A percentile compares a stretch with the other conserved stretches of the same genome.
These are phyloP conservation scores for Rotaria macrura DNA, from an alignment of 2,888 invertebrate species.

Conservation along the genomic window DNA sequence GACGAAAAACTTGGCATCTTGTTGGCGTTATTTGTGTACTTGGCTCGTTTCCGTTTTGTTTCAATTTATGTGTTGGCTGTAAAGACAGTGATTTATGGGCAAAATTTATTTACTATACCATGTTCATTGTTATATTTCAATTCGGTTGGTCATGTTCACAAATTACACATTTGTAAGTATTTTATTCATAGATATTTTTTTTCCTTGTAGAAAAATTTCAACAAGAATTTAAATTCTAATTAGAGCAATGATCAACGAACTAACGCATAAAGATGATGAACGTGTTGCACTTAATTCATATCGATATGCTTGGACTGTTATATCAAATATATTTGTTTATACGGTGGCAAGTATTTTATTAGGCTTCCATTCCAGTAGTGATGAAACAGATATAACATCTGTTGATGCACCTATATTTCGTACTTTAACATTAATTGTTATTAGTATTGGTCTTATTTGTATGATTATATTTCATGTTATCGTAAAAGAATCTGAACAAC, in stretches of 20 bases:
- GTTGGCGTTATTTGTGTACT: constrained; percentile 25
- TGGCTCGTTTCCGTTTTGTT: constrained; percentile 32
- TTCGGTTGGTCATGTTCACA: constrained; percentile 85
- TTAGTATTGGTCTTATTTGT: constrained; percentile 63
- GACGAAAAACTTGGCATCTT: constrained; percentile 77
- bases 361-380: not conserved
- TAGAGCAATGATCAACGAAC: constrained; percentile 62
- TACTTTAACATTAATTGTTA: constrained; percentile 54
- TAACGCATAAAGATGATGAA: constrained; percentile 46
- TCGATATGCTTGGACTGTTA: constrained; percentile 77
- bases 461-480: constrained; percentile 62
- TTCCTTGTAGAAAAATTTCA: no score
- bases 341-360: constrained; percentile 64
- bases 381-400: not conserved
- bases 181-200: no score
- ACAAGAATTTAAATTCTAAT: not conserved
- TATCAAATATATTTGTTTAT: constrained; percentile 74
- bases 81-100: constrained; percentile 58
- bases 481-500: constrained; percentile 37
- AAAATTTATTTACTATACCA: constrained; percentile 51
- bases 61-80: constrained; percentile 32
- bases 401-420: not conserved
- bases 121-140: constrained; percentile 62
- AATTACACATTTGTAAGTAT: constrained; percentile 64
- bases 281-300: constrained; percentile 50